These are phyloP conservation scores for Lasioglossum lativentre DNA, from an alignment of 2,888 invertebrate species.

Conservation along the genomic window DNA sequence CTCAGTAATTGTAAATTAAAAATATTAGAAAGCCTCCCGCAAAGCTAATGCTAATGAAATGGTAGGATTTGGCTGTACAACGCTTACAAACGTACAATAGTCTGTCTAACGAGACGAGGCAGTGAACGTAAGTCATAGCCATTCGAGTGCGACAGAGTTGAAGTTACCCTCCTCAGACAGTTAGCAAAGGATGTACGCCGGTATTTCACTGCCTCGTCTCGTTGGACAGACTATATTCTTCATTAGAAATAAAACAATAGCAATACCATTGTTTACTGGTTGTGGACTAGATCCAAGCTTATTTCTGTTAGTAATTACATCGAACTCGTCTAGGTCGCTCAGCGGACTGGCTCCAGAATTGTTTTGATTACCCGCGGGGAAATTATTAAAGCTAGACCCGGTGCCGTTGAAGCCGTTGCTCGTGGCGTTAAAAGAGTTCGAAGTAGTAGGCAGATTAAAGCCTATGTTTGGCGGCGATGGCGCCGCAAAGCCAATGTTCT, in stretches of 20 bases:
- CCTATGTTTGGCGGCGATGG: conserved; percentile 80
- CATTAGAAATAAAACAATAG: neutral
- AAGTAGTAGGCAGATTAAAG: conserved; percentile 77
- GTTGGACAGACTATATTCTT: neutral
- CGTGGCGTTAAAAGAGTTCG: conserved; percentile 74
- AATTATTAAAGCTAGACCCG: conserved; percentile 77
- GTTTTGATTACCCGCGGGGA: conserved; percentile 75
- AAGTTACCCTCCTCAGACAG: no score
- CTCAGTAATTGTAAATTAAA: neutral
- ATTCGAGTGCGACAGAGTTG: neutral
- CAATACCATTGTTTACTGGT: conserved; percentile 80
- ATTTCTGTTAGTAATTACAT: conserved; percentile 92
- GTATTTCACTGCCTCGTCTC: neutral
- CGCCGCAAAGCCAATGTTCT: conserved; percentile 77
- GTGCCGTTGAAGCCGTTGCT: conserved; percentile 81
- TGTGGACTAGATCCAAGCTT: conserved; percentile 82
- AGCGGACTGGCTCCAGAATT: conserved; percentile 84
- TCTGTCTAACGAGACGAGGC: neutral
- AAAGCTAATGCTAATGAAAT: neutral
- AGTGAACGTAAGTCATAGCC: neutral
- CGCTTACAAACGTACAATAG: neutral
- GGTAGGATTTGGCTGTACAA: neutral
- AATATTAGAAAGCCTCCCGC: neutral
- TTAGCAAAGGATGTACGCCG: neutral
- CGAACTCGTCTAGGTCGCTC: conserved; percentile 94